phyloP scores from a whole-genome alignment of 1,140 invertebrate species.

The Drosophila sturtevanti region DNA sequence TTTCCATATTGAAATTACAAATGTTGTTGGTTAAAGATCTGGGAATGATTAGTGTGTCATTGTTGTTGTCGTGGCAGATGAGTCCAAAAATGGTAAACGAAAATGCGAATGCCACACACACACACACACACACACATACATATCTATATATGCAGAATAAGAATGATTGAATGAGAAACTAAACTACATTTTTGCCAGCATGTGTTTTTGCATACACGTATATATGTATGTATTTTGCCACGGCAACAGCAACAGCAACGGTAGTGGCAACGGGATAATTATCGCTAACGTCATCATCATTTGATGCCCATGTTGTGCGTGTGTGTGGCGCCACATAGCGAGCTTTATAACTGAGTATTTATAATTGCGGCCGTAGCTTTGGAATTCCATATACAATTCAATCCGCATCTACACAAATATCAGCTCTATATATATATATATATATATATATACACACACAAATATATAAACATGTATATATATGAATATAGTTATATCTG shows the following conservation, averaged over 20 bases:
- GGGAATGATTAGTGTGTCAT: too few relatives aligned
- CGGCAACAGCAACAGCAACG: not conserved
- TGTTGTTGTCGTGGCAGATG: too few relatives aligned
- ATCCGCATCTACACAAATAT: conserved; percentile 14
- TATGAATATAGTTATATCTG: not conserved
- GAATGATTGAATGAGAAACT: not conserved
- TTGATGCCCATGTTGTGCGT: not conserved
- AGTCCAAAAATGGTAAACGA: not conserved
- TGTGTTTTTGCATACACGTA: not conserved
- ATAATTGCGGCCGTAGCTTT: not conserved
- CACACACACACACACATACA: too few relatives aligned
- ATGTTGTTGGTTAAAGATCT: too few relatives aligned
- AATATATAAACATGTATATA: not conserved
- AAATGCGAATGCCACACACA: not conserved
- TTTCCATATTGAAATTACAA: too few relatives aligned
- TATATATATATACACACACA: not conserved
- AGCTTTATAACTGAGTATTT: conserved; percentile 2
- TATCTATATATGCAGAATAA: not conserved
- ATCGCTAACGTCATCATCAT: not conserved
- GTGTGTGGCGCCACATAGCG: conserved; percentile 3
- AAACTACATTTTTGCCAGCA: not conserved
- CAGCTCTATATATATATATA: not conserved
- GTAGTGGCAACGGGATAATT: not conserved
- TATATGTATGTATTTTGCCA: not conserved
- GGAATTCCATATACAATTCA: not conserved